Evolutionary conservation across 2,113 vertebrate species (phyloP), one percentile per base, ranked within the genome.

Genomic region (Forbesichthys agassizii): DNA sequence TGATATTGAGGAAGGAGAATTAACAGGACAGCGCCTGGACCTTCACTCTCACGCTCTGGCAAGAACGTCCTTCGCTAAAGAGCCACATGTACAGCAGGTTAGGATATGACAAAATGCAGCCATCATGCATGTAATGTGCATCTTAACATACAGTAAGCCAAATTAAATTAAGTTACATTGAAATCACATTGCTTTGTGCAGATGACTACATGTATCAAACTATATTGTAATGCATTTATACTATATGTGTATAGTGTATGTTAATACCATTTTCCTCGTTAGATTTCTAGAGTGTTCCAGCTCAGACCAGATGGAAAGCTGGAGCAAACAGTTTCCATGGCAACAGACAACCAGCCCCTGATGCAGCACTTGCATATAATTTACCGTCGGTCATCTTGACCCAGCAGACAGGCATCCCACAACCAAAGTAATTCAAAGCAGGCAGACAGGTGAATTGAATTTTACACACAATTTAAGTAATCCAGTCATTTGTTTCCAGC

Each of bases 261-360:
- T 53, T 11, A 14, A 12, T 48, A 42, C 53, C 63, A n/a, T 73
- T 42, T 33, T 16, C 20, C 7, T 33, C 47, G 65, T 63, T 65
- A 99, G 96, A 95, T 99, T 72, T 94, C 92, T 65, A 90, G 96
- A 80, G 92, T 92, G 83, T 95, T 98, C 91, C 90, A 94, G 78
- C 94, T 98, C 74, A 94, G 87, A 74, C 88, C 95, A 0, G 96
- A 99, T 27, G 96, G 96, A 75, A 96, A 90, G 83, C 92, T 99
- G 75, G 96, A 97, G 86, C 97, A 99, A 93, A 97, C 93, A 0
- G 94, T 99, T 86, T 96, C 93, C 73, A 98, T 99, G 96, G 94
- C 95, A 81, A 96, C 95, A 80, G 94, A 93, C 79, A 93, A 92
- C n/a, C 95, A 98, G 84, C 92, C 95, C 27, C 89, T 98, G 90